phyloP scores from a whole-genome alignment of 1,140 invertebrate genomes.

The Sarcophaga bullata region DNA sequence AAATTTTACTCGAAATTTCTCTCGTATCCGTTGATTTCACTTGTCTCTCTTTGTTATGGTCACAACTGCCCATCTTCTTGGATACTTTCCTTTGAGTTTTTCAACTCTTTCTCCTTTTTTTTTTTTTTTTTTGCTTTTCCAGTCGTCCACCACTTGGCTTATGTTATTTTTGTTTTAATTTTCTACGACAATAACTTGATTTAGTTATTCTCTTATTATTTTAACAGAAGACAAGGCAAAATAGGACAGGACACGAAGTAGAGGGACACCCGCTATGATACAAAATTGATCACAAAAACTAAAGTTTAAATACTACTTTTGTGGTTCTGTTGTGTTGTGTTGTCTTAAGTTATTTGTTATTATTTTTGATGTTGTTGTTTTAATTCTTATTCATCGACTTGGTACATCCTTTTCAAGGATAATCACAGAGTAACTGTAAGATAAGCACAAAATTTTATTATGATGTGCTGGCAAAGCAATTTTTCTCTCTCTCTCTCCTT shows the following conservation, averaged over 20 bases:
- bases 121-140: background rate
- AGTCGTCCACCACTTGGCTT: background rate
- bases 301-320: constrained; percentile 11
- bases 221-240: background rate
- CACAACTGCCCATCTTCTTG: constrained; percentile 1
- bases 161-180: background rate
- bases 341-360: background rate
- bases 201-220: background rate
- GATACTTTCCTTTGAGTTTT: background rate
- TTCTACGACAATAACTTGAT: background rate
- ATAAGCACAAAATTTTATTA: constrained; percentile 10
- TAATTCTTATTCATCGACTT: background rate
- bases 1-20: background rate
- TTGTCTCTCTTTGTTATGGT: background rate
- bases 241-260: background rate
- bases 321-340: background rate
- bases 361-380: too few relatives aligned
- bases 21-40: background rate
- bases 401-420: constrained; percentile 18
- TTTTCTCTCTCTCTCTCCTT: background rate
- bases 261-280: too few relatives aligned
- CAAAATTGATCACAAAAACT: background rate
- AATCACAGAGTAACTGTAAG: constrained; percentile 21
- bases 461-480: constrained; percentile 19
- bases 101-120: background rate